Conservation (phyloP, 1,140 invertebrate species). For the Drosophila sp. region DNA sequence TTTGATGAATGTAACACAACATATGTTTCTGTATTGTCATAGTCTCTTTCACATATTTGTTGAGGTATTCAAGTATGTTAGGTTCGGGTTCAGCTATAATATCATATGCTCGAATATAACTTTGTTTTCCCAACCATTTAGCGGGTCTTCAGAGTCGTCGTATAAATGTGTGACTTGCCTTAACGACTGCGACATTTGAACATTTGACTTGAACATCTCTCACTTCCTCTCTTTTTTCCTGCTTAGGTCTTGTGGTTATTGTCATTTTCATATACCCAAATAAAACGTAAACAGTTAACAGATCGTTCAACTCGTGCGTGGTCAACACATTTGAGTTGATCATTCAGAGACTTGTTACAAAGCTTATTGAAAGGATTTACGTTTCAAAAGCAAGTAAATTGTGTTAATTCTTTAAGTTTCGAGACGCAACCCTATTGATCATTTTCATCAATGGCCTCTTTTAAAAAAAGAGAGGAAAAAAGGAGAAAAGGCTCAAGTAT, state of each 20-base stretch:
- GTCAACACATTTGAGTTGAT: slow-evolving; percentile 20
- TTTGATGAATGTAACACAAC: slow-evolving; percentile 13
- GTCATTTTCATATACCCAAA: slow-evolving; percentile 22
- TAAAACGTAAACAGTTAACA: slow-evolving; percentile 35
- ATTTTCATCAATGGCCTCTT: no score
- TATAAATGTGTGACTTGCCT: slow-evolving; percentile 49
- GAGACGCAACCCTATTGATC: slow-evolving; percentile 12
- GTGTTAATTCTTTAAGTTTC: neutral
- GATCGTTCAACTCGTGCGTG: slow-evolving; percentile 70
- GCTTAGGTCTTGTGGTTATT: slow-evolving; percentile 23
- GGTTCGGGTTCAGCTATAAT: slow-evolving; percentile 53
- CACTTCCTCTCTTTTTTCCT: slow-evolving; percentile 25
- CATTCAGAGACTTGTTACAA: slow-evolving; percentile 45
- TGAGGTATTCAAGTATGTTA: slow-evolving; percentile 16
- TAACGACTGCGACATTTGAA: slow-evolving; percentile 39
- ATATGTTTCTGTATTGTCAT: slow-evolving; percentile 13
- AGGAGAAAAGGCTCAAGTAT: neutral
- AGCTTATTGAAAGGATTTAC: slow-evolving; percentile 77
- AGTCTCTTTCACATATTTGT: neutral
- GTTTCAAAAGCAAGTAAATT: slow-evolving; percentile 30
- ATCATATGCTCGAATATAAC: slow-evolving; percentile 27
- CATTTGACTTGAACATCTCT: slow-evolving; percentile 41
- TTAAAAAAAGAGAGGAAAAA: no score
- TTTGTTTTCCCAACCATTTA: slow-evolving; percentile 70
- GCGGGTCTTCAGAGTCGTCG: slow-evolving; percentile 51